These are phyloP conservation scores for Gasteruption jaculator DNA, from an alignment of 2,888 invertebrate genomes.

Conservation along the genomic window DNA sequence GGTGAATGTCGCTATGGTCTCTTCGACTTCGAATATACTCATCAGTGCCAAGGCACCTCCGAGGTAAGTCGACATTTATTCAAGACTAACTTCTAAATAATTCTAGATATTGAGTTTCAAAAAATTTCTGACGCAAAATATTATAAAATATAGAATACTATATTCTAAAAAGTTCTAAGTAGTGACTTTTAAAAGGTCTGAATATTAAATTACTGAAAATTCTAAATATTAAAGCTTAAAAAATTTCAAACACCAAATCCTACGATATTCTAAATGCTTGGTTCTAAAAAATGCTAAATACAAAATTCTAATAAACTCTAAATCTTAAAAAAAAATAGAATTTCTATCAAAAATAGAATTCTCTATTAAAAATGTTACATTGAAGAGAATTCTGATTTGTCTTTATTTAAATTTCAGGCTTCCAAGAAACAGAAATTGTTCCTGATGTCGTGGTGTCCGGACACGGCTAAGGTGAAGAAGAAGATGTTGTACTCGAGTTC, in stretches of 20 bases:
- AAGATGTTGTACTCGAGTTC: conserved; percentile 86
- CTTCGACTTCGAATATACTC: conserved; percentile 97
- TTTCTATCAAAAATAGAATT: too few relatives aligned
- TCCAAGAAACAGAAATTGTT: conserved; percentile 97
- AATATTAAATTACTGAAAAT: too few relatives aligned
- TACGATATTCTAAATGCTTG: too few relatives aligned
- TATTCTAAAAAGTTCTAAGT: too few relatives aligned
- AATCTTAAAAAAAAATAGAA: conserved; percentile 4
- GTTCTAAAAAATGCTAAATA: neutral
- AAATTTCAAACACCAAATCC: too few relatives aligned
- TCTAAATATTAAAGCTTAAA: too few relatives aligned
- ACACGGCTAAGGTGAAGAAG: conserved; percentile 88
- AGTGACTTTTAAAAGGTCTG: too few relatives aligned
- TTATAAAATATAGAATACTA: too few relatives aligned
- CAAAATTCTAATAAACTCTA: neutral
- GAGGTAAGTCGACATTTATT: conserved; percentile 55
- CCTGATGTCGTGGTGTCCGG: conserved; percentile 98
- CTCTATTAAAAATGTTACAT: too few relatives aligned
- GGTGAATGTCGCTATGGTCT: conserved; percentile 98
- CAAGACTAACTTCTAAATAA: neutral
- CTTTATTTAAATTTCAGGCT: conserved; percentile 52
- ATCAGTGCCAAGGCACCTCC: conserved; percentile 94
- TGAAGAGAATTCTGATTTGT: neutral
- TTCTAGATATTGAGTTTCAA: too few relatives aligned
- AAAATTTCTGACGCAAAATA: too few relatives aligned